Conservation (phyloP, 2,113 vertebrate genomes). For the Talpa occidentalis region DNA sequence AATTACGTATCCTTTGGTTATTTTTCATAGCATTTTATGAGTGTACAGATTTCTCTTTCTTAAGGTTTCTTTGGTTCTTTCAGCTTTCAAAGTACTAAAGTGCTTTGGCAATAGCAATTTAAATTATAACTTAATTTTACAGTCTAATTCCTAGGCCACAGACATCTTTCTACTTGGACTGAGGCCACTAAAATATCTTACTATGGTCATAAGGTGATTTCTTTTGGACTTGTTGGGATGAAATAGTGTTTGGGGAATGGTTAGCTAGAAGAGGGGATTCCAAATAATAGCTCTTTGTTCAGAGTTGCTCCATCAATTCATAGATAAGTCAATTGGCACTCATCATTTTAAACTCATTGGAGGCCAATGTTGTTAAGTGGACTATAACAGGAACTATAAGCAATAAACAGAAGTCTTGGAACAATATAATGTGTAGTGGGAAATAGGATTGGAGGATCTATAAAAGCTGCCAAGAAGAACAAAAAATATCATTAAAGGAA, state of each 20-base stretch:
- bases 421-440: slow-evolving; percentile 68
- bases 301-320: slow-evolving; percentile 58
- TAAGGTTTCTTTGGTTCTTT: slow-evolving; percentile 34
- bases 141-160: slow-evolving; percentile 39
- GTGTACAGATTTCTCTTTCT: neutral
- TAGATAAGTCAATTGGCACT: slow-evolving; percentile 67
- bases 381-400: slow-evolving; percentile 71
- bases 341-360: slow-evolving; percentile 75
- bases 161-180: neutral
- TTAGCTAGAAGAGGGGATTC: slow-evolving; percentile 58
- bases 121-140: slow-evolving; percentile 41
- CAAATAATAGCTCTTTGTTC: slow-evolving; percentile 65
- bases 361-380: slow-evolving; percentile 78
- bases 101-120: neutral
- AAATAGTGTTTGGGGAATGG: slow-evolving; percentile 68
- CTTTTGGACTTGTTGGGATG: slow-evolving; percentile 34
- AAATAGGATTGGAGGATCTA: slow-evolving; percentile 75
- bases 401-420: slow-evolving; percentile 83
- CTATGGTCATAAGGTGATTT: slow-evolving; percentile 56
- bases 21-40: neutral
- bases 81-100: neutral
- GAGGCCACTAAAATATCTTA: slow-evolving; percentile 60
- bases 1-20: neutral
- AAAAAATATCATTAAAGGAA: slow-evolving; percentile 79
- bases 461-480: slow-evolving; percentile 74